phyloP scores from a whole-genome alignment of 2,888 invertebrate species.

The Zygogramma bicolorata region DNA sequence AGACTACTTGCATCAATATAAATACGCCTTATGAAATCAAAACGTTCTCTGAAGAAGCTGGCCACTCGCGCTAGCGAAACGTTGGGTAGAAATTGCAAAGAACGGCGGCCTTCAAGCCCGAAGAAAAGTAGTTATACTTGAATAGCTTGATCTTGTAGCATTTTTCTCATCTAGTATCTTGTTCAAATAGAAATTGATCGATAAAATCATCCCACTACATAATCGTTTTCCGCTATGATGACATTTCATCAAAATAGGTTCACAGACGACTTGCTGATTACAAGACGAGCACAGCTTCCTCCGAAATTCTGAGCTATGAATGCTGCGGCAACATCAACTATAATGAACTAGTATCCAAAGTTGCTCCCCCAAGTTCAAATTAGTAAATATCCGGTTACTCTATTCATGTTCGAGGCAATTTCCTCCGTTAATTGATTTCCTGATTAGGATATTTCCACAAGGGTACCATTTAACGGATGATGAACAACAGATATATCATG shows the following conservation, averaged over 20 bases:
- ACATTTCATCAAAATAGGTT: background rate
- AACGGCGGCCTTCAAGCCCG: too few species aligned
- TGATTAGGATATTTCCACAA: constrained; percentile 17
- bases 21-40: too few species aligned
- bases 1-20: too few species aligned
- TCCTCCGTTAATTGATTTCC: constrained; percentile 22
- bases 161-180: too few species aligned
- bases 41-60: too few species aligned
- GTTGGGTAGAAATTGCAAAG: too few species aligned
- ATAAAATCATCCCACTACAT: background rate
- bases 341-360: background rate
- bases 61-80: too few species aligned
- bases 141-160: too few species aligned
- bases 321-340: background rate
- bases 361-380: background rate
- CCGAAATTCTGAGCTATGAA: background rate
- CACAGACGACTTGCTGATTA: background rate
- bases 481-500: background rate
- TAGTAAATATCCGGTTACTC: constrained; percentile 10
- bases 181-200: too few species aligned
- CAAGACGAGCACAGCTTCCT: background rate
- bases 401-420: constrained; percentile 19
- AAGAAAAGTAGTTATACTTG: too few species aligned
- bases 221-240: background rate
- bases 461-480: background rate